Percentiles rank a stretch among this genome's conserved stretches.
Evolutionary conservation across 2,888 invertebrate genomes (phyloP).

Genomic region (Eupithecia inturbata): DNA sequence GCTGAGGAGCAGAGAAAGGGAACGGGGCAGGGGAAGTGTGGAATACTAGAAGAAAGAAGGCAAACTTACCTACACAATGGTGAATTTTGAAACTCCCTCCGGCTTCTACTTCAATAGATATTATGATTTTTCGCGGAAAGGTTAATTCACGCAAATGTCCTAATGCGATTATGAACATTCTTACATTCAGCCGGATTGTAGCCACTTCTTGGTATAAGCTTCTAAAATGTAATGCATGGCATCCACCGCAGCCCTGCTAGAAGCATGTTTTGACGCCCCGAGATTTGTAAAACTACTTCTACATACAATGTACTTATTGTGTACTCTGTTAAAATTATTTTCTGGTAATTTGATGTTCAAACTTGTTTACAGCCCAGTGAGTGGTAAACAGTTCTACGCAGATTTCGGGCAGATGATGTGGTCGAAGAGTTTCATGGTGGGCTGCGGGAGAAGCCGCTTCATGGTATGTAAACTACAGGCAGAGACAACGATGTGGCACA

Average conservation of each 20-base stretch:
- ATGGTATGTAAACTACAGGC: constrained; percentile 59
- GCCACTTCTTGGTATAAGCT: not conserved
- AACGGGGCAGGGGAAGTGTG: not conserved
- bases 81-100: not conserved
- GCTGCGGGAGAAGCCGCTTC: constrained; percentile 73
- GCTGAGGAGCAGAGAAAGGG: not conserved
- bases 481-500: too few relatives aligned
- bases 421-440: constrained; percentile 73
- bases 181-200: not conserved
- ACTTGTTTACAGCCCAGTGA: constrained; percentile 49
- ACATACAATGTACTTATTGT: not conserved
- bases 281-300: not conserved
- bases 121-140: not conserved
- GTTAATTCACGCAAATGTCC: not conserved
- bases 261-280: not conserved
- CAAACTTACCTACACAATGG: not conserved
- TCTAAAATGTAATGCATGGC: not conserved
- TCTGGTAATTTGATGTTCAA: not conserved
- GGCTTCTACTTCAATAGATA: not conserved
- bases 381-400: constrained; percentile 54
- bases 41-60: not conserved
- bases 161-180: not conserved
- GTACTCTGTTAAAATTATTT: too few relatives aligned
- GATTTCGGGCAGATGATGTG: constrained; percentile 76
- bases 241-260: not conserved